These are phyloP conservation scores for Heteropelma amictum DNA, from an alignment of 2,888 invertebrate genomes.

Conservation along the genomic window DNA sequence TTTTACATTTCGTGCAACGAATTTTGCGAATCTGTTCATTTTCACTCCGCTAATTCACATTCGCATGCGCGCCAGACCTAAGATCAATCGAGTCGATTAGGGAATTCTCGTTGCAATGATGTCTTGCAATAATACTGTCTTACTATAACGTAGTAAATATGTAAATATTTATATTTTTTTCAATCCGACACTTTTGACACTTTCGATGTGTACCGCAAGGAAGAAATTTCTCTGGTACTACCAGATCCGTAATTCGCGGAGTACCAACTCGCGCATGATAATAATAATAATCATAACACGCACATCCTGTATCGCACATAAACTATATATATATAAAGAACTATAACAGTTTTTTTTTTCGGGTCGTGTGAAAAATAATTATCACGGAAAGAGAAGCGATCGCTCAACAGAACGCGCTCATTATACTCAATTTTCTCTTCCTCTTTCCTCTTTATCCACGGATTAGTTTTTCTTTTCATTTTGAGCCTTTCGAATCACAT, in stretches of 20 bases:
- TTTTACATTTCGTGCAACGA: conserved; percentile 48
- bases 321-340: conserved; percentile 27
- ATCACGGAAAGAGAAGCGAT: conserved; percentile 43
- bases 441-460: not conserved
- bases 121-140: conserved; percentile 52
- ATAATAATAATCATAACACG: not conserved
- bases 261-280: conserved; percentile 17
- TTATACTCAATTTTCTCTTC: conserved; percentile 6
- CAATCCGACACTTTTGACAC: not conserved
- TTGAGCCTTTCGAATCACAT: conserved; percentile 36
- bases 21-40: conserved; percentile 5
- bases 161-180: conserved; percentile 6
- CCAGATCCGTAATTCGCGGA: conserved; percentile 30
- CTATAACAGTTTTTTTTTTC: conserved; percentile 27
- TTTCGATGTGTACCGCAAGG: conserved; percentile 18
- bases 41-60: conserved; percentile 43
- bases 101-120: conserved; percentile 32
- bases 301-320: conserved; percentile 21
- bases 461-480: not conserved
- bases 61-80: conserved; percentile 41
- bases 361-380: conserved; percentile 43
- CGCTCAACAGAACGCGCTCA: not conserved
- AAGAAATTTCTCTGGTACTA: conserved; percentile 16
- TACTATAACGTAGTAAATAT: conserved; percentile 29
- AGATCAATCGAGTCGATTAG: conserved; percentile 30